These are phyloP conservation scores for Luehdorfia chinensis DNA, from an alignment of 1,140 invertebrate genomes.

Conservation along the genomic window DNA sequence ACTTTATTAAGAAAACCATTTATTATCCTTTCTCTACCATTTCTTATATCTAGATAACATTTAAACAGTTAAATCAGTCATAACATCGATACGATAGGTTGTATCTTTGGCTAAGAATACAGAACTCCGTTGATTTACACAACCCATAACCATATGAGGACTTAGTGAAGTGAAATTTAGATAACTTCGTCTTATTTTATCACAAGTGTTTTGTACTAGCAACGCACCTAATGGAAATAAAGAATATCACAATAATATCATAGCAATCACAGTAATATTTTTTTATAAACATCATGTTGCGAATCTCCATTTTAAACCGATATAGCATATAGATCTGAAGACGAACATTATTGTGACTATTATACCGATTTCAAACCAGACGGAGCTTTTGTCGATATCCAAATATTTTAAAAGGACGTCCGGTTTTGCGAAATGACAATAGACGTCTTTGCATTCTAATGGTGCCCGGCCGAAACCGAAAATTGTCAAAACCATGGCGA, in stretches of 20 bases:
- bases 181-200: conserved; percentile 25
- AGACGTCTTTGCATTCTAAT: conserved; percentile 78
- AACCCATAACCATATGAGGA: background rate
- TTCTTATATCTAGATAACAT: too few species aligned
- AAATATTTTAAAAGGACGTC: conserved; percentile 78
- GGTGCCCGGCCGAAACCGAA: conserved; percentile 79
- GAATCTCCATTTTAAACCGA: conserved; percentile 76
- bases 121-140: background rate
- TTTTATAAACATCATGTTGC: conserved; percentile 60
- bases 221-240: background rate
- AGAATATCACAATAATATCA: conserved; percentile 26
- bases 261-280: conserved; percentile 1
- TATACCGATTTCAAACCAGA: conserved; percentile 75
- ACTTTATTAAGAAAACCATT: too few species aligned
- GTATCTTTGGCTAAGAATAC: conserved; percentile 14
- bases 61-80: conserved; percentile 11
- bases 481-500: conserved; percentile 78
- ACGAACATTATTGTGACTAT: conserved; percentile 74
- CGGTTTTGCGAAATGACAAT: conserved; percentile 80
- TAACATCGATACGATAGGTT: background rate
- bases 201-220: conserved; percentile 34
- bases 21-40: too few species aligned
- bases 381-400: conserved; percentile 75
- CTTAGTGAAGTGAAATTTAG: background rate
- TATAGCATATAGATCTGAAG: conserved; percentile 75